Conservation (phyloP, 2,113 vertebrate species). For the Saguinus imperator region DNA sequence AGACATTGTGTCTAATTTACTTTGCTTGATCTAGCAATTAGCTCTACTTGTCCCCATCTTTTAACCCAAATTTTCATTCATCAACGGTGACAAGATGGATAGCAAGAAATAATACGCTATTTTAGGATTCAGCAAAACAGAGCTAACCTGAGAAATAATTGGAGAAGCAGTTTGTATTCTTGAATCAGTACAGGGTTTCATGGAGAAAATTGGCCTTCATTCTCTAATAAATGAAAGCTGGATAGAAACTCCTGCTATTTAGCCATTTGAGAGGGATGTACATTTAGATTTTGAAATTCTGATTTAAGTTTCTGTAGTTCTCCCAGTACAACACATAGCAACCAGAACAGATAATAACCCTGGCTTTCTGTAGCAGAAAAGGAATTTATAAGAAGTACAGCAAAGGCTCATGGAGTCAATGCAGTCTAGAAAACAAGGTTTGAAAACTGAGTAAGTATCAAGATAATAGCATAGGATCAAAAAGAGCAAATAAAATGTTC, state of each 20-base stretch:
- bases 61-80: constrained; percentile 36
- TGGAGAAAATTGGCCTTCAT: neutral
- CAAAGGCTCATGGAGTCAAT: neutral
- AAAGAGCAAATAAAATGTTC: neutral
- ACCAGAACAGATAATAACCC: neutral
- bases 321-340: neutral
- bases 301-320: neutral
- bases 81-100: neutral
- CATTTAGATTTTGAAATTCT: neutral
- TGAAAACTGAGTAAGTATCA: neutral
- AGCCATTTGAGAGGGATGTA: neutral
- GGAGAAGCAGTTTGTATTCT: neutral
- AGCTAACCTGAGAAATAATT: constrained; percentile 32
- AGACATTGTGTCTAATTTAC: constrained; percentile 35
- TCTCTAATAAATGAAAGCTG: neutral
- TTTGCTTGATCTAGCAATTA: constrained; percentile 60
- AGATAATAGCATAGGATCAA: neutral
- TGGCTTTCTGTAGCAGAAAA: neutral
- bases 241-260: neutral
- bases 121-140: neutral
- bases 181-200: neutral
- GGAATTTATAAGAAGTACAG: neutral
- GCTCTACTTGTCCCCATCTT: neutral
- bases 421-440: neutral
- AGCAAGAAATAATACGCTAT: constrained; percentile 36